These are phyloP conservation scores for Paratilapia polleni DNA, from an alignment of 2,113 vertebrate genomes.

Conservation along the genomic window DNA sequence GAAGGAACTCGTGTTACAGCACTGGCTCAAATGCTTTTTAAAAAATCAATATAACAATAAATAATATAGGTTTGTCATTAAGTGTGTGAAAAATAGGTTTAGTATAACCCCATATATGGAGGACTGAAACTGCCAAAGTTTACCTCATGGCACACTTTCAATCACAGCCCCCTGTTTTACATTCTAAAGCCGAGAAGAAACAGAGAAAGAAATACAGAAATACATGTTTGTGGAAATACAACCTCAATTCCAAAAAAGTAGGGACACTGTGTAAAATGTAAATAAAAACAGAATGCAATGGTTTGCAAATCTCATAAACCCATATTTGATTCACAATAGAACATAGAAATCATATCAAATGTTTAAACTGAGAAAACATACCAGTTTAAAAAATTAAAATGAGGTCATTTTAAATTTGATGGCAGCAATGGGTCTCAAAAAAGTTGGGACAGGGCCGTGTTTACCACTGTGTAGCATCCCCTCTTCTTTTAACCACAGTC, in stretches of 20 bases:
- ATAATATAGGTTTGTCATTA: not conserved
- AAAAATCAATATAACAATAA: not conserved
- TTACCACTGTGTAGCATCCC: not conserved
- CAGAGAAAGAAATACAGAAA: no score
- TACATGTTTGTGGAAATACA: no score
- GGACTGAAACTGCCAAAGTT: no score
- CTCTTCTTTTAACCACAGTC: not conserved
- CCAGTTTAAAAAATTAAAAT: no score
- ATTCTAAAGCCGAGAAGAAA: no score
- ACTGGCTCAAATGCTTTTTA: not conserved
- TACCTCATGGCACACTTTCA: no score
- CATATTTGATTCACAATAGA: not conserved
- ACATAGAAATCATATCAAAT: not conserved
- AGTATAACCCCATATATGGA: no score
- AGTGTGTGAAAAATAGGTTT: no score
- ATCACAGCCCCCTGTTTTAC: no score
- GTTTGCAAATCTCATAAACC: not conserved
- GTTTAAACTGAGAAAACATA: not conserved
- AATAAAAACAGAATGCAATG: not conserved
- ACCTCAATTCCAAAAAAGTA: no score
- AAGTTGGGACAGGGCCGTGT: not conserved
- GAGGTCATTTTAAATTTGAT: not conserved
- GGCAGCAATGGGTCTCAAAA: not conserved
- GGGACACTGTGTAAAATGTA: no score
- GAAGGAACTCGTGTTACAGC: not conserved